A percentile compares a stretch with the other conserved stretches of the same genome.
These are phyloP conservation scores for Crenuchus spilurus DNA, from an alignment of 2,797 vertebrate genomes.

Conservation along the genomic window DNA sequence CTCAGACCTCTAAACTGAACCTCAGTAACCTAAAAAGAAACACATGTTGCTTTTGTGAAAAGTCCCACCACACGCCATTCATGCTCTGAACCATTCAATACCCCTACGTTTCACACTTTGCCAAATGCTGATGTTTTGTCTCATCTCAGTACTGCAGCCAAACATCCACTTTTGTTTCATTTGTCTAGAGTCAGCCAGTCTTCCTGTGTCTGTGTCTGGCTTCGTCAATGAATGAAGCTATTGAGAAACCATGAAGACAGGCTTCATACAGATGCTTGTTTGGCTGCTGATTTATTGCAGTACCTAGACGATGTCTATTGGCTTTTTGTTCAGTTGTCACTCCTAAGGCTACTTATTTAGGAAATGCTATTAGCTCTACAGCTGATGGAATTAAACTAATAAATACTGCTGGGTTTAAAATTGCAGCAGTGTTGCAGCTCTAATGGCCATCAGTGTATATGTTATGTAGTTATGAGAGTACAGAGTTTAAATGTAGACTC, in stretches of 20 bases:
- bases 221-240: conserved; percentile 37
- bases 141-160: neutral
- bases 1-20: too few relatives aligned
- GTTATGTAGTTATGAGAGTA: neutral
- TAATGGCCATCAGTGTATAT: too few relatives aligned
- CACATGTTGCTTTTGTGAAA: too few relatives aligned
- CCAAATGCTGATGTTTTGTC: neutral
- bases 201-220: neutral
- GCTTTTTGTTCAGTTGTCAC: neutral
- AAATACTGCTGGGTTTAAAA: too few relatives aligned
- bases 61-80: too few relatives aligned
- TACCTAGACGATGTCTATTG: neutral
- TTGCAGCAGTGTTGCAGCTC: too few relatives aligned
- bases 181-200: neutral
- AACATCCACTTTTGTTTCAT: neutral
- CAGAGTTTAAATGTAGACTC: neutral
- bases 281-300: neutral
- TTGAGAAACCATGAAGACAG: conserved; percentile 28
- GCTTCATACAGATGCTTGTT: neutral
- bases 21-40: neutral
- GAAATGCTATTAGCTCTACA: too few relatives aligned
- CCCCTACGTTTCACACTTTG: neutral
- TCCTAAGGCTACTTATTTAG: too few relatives aligned
- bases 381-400: too few relatives aligned
- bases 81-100: neutral